These are phyloP conservation scores for Tinea pellionella DNA, from an alignment of 2,888 invertebrate genomes.

Conservation along the genomic window DNA sequence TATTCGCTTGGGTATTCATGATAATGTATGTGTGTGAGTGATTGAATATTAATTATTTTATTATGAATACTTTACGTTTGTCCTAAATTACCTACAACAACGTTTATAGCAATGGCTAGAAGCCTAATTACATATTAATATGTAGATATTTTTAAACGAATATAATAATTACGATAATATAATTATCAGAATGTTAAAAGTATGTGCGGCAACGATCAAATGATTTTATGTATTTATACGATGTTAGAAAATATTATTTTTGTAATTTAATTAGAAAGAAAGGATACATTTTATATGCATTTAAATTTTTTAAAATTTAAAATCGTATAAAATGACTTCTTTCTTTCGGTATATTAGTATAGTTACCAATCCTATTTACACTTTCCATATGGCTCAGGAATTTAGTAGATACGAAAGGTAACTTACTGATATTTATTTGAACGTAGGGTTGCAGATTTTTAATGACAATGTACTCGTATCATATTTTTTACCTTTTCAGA, in stretches of 20 bases:
- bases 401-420: not conserved
- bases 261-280: not conserved
- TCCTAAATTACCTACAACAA: not conserved
- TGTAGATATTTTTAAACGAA: not conserved
- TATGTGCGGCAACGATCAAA: not conserved
- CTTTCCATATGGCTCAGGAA: not conserved
- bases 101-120: conserved; percentile 1
- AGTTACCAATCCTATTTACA: not conserved
- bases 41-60: not conserved
- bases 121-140: not conserved
- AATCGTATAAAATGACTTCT: not conserved
- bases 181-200: conserved; percentile 6
- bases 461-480: too few relatives aligned
- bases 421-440: not conserved
- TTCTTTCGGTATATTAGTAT: not conserved
- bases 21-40: not conserved
- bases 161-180: conserved; percentile 6
- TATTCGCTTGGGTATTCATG: not conserved
- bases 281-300: not conserved
- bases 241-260: not conserved
- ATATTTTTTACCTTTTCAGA: too few relatives aligned
- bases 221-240: not conserved
- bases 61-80: not conserved
- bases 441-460: not conserved
- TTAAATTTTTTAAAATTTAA: not conserved